Evolutionary conservation across 2,113 vertebrate genomes (phyloP), one percentile per base, ranked within the genome.

Genomic region (Tapirus terrestris): DNA sequence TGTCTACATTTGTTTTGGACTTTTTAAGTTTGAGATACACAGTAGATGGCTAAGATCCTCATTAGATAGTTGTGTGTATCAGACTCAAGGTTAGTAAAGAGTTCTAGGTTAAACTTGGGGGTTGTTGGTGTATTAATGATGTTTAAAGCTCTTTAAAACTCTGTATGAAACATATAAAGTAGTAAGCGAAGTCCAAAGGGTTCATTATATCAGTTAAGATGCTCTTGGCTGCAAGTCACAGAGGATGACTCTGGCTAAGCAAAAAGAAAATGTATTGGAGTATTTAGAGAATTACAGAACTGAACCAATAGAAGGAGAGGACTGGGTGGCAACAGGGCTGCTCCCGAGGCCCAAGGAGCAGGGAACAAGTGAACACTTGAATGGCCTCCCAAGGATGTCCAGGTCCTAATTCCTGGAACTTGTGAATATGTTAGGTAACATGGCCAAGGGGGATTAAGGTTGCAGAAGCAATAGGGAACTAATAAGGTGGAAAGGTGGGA

Each of bases 191-290:
- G 29, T 33, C 73, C 39, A 27, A 1, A 21, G 36, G 33, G 16
- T 23, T 53, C 43, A 10, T 11, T 10, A 0, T 6, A 3, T 45
- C 63, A 13, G 14, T 9, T 18, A 11, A n/a, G 20, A 17, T 58
- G 36, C n/a, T 89, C 25, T 79, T 60, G 45, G 31, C 6, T 29
- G 25, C 10, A 5, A 1, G 79, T 70, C 73, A 60, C 53, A 77
- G n/a, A 25, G 83, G 61, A 27, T n/a, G 56, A 43, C 60, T 89
- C 53, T 76, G 68, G 9, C 36, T 56, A 13, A 12, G 12, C 39
- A 16, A 21, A 39, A 21, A 36, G 27, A 48, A 56, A 36, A 2
- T 16, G 27, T 27, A 6, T 7, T 25, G 12, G 23, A 3, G 10
- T 43, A 10, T 18, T 21, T 12, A 23, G 39, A 23, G 75, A 29